phyloP scores from a whole-genome alignment of 2,113 vertebrate species.

The Proteles cristata region DNA sequence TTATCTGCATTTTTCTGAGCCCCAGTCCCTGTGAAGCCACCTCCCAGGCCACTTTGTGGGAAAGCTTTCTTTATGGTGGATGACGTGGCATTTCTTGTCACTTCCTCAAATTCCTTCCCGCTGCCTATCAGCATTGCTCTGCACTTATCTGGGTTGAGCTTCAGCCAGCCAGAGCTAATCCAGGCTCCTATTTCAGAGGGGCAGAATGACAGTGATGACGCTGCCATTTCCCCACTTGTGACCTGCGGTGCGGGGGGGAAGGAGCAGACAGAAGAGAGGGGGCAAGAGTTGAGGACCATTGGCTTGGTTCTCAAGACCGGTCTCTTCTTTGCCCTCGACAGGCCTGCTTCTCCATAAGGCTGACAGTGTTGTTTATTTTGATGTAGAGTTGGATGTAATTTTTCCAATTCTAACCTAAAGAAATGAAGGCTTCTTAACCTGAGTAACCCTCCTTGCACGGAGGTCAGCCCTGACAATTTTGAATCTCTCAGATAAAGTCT shows the following conservation, averaged over 20 bases:
- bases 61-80: conserved; percentile 72
- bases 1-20: conserved; percentile 72
- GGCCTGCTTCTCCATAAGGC: background rate
- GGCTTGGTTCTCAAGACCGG: background rate
- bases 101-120: conserved; percentile 83
- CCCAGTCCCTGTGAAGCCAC: background rate
- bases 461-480: background rate
- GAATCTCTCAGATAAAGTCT: conserved; percentile 4
- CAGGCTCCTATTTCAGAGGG: conserved; percentile 78
- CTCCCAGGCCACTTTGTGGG: conserved; percentile 75
- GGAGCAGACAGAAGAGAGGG: background rate
- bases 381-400: background rate
- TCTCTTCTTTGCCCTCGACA: background rate
- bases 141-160: conserved; percentile 78
- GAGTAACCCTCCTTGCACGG: background rate
- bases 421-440: background rate
- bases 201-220: conserved; percentile 48
- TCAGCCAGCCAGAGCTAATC: conserved; percentile 69
- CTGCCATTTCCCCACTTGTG: conserved; percentile 60
- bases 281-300: background rate
- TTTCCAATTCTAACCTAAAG: background rate
- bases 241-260: background rate
- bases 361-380: background rate
- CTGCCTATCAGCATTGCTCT: conserved; percentile 71
- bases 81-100: conserved; percentile 83